Conservation (phyloP, 2,888 invertebrate species). For the Bugulina stolonifera region DNA sequence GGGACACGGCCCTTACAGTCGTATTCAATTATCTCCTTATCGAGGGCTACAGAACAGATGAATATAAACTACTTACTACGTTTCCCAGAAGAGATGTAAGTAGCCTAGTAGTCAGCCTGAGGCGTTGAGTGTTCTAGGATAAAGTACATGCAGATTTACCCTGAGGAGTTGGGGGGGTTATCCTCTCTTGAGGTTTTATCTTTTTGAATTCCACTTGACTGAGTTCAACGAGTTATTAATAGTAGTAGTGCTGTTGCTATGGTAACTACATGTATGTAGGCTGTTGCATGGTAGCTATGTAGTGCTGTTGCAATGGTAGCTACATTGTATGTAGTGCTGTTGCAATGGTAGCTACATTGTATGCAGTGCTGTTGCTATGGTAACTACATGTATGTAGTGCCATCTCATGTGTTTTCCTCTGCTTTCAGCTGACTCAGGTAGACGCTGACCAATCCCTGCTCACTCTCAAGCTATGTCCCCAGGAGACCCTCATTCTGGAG, state of each 20-base stretch:
- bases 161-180: no score
- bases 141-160: no score
- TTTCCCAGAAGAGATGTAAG: constrained; percentile 93
- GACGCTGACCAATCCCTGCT: constrained; percentile 70
- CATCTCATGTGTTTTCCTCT: constrained; percentile 4
- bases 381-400: not conserved
- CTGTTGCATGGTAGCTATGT: not conserved
- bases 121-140: no score
- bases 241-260: not conserved
- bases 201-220: no score
- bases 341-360: not conserved
- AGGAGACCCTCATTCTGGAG: constrained; percentile 90
- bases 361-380: not conserved
- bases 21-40: constrained; percentile 81
- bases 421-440: constrained; percentile 69
- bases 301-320: not conserved
- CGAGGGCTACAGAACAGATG: constrained; percentile 77
- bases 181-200: no score
- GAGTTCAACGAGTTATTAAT: not conserved
- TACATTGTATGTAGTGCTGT: not conserved
- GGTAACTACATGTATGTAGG: not conserved
- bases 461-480: constrained; percentile 79
- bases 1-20: constrained; percentile 59
- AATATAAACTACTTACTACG: constrained; percentile 84
- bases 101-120: no score